Evolutionary conservation across 2,888 invertebrate species (phyloP), one percentile per base, ranked within the genome.

Genomic region (Trachelus iudaicus): DNA sequence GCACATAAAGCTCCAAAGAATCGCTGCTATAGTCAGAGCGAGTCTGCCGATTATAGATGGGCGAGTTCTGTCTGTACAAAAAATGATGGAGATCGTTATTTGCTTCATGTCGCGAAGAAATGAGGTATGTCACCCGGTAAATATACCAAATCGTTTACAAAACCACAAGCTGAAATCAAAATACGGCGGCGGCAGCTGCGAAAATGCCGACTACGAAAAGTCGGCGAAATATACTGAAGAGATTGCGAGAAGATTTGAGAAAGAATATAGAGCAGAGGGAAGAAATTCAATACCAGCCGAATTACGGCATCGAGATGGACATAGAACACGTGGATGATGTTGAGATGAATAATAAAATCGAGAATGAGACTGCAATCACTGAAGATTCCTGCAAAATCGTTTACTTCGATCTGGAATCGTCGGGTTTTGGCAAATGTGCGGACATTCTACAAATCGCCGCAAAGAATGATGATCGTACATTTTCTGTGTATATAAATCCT

Each of bases 361-460:
- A 68, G 34, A 30, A 34, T 13, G 69, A 76, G 35, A 76, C 34
- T 33, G 37, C 13, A 73, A 69, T 30, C 30, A 31, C 30, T 56
- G 9, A 23, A 56, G 40, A 40, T 30, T 56, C 75, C 23, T 15
- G 75, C 12, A 35, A 68, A 56, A 37, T 68, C n/a, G 34, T 77
- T 34, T 80, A 80, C 37, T 80, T 80, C 77, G 79, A 81, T 69
- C 33, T 81, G 15, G 80, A 81, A 74, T 78, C 81, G 33, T 79
- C 79, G 56, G 77, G 77, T 56, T 76, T 81, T 15, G 35, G 71
- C n/a, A 71, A 11, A 35, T 69, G 71, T 33, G 73, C 34, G 13
- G 77, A 81, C 40, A 81, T 81, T 74, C 34, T 76, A 34, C 77
- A 81, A 77, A 81, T 81, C 69, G 79, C 81, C 15, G 79, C 77